These are phyloP conservation scores for Pelobates cultripes DNA, from an alignment of 2,797 vertebrate genomes.

Conservation along the genomic window DNA sequence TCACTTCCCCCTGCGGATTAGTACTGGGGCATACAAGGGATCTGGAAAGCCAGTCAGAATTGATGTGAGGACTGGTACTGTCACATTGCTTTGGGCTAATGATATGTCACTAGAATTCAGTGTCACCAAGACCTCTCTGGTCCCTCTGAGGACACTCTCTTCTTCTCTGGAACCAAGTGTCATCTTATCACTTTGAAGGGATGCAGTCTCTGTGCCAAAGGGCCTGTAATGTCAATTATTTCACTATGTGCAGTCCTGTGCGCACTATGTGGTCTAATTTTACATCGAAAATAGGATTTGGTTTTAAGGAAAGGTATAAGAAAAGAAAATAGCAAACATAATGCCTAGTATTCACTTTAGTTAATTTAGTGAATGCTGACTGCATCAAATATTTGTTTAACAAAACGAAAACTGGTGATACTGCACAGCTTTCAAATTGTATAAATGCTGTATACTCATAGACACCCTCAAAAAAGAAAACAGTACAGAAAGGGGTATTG, in stretches of 20 bases:
- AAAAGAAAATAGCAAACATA: background rate
- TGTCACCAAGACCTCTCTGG: constrained; percentile 45
- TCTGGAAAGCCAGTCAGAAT: constrained; percentile 39
- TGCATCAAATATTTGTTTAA: background rate
- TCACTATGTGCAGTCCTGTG: constrained; percentile 16
- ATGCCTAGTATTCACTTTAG: background rate
- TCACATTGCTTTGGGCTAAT: constrained; percentile 48
- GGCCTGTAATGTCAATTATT: constrained; percentile 46
- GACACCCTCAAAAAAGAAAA: too few relatives aligned
- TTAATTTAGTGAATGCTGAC: background rate
- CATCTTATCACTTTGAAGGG: constrained; percentile 52
- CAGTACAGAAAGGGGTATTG: too few relatives aligned
- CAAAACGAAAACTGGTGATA: background rate
- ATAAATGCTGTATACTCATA: too few relatives aligned
- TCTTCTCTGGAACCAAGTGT: constrained; percentile 36
- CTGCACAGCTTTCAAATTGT: too few relatives aligned
- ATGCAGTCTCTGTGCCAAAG: constrained; percentile 37
- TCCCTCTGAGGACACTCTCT: constrained; percentile 37
- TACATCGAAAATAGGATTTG: background rate
- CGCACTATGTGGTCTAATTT: constrained; percentile 9
- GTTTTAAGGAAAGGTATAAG: too few relatives aligned
- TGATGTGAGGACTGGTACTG: constrained; percentile 41
- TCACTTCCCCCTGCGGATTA: constrained; percentile 36
- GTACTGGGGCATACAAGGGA: constrained; percentile 23
- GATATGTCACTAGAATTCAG: constrained; percentile 46